Conservation (phyloP, 1,140 invertebrate species). For the Samia ricini region DNA sequence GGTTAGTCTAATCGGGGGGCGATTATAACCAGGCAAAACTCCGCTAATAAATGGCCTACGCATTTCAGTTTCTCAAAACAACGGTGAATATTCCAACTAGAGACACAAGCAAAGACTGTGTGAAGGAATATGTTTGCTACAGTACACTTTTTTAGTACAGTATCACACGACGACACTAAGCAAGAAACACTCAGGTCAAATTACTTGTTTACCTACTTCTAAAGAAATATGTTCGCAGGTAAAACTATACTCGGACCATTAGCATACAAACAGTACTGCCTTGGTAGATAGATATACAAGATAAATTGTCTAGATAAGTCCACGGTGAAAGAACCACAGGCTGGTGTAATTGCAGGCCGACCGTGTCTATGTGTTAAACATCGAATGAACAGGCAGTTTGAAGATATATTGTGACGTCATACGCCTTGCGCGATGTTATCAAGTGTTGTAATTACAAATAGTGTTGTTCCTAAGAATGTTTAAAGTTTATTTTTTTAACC, state of each 20-base stretch:
- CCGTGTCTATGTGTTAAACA: conserved; percentile 37
- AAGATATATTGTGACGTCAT: background rate
- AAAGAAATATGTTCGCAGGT: background rate
- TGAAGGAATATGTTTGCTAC: background rate
- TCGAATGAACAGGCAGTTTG: conserved; percentile 26
- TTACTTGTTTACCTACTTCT: background rate
- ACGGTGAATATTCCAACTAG: background rate
- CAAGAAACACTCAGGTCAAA: background rate
- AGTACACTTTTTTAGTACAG: background rate
- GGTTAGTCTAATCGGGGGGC: too few relatives aligned
- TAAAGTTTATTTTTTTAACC: too few relatives aligned
- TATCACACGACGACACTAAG: background rate
- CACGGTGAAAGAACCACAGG: conserved; percentile 56
- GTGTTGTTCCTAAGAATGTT: too few relatives aligned
- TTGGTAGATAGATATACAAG: conserved; percentile 40
- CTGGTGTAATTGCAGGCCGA: conserved; percentile 53
- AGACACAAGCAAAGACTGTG: background rate
- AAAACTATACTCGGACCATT: conserved; percentile 37
- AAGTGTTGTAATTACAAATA: background rate
- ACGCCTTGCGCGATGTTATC: background rate
- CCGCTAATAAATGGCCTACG: too few relatives aligned
- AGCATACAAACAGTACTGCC: conserved; percentile 65
- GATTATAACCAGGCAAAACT: too few relatives aligned
- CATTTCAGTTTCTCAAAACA: background rate
- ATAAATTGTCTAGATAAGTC: conserved; percentile 67